A percentile compares a stretch with the other conserved stretches of the same genome.
phyloP scores from a whole-genome alignment of 2,797 vertebrate species.

The Chaenodraco wilsoni region DNA sequence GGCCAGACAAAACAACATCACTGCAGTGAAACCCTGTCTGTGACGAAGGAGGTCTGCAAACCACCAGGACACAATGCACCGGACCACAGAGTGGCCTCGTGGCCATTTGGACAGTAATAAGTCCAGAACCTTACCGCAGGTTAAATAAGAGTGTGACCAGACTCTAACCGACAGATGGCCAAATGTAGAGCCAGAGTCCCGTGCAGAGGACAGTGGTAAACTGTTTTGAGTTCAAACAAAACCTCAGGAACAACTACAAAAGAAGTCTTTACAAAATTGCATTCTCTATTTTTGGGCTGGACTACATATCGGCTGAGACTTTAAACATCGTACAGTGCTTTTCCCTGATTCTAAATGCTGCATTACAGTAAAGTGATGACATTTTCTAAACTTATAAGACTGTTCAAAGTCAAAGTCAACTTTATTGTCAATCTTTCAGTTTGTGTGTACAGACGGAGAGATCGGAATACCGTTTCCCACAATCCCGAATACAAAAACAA shows the following conservation, averaged over 20 bases:
- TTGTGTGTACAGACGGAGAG: too few relatives aligned
- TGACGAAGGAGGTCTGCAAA: slow-evolving; percentile 60
- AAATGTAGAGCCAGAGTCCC: slow-evolving; percentile 49
- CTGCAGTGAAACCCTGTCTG: slow-evolving; percentile 44
- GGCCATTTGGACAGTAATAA: slow-evolving; percentile 64
- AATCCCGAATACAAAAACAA: too few relatives aligned
- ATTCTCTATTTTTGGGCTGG: slow-evolving; percentile 15
- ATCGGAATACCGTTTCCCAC: too few relatives aligned
- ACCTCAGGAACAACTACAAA: slow-evolving; percentile 25
- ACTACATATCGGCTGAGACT: too few relatives aligned
- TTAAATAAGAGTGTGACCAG: slow-evolving; percentile 70
- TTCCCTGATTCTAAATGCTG: too few relatives aligned
- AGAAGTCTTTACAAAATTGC: not conserved
- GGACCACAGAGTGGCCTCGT: slow-evolving; percentile 65
- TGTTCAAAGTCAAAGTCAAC: too few relatives aligned
- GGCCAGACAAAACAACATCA: slow-evolving; percentile 62
- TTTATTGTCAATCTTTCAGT: too few relatives aligned
- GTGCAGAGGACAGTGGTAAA: slow-evolving; percentile 21
- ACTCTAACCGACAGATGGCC: slow-evolving; percentile 52
- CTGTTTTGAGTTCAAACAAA: slow-evolving; percentile 32
- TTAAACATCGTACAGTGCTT: too few relatives aligned
- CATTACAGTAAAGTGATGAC: too few relatives aligned
- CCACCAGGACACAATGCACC: slow-evolving; percentile 75
- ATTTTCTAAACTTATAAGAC: too few relatives aligned
- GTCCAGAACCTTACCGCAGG: slow-evolving; percentile 66